Conservation (phyloP, 2,113 vertebrate genomes). For the Thamnophis sirtalis region DNA sequence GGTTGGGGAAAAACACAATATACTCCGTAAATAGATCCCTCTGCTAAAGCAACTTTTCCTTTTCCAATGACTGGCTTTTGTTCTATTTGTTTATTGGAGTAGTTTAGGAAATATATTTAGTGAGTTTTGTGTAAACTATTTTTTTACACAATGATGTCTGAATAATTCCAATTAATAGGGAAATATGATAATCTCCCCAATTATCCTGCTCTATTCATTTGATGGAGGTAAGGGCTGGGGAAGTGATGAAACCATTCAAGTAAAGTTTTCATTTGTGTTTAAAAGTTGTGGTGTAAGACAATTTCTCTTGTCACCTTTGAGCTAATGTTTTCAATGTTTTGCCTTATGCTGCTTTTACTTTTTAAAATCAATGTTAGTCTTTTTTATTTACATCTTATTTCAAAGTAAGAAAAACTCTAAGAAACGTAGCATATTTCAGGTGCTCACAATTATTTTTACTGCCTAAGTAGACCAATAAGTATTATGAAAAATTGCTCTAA, state of each 20-base stretch:
- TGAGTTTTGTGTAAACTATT: background rate
- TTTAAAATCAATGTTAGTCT: background rate
- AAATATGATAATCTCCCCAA: background rate
- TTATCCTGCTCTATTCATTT: background rate
- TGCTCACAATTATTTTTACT: background rate
- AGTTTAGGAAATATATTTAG: background rate
- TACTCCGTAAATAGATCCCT: background rate
- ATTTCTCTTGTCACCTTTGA: background rate
- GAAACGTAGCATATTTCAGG: background rate
- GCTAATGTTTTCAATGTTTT: background rate
- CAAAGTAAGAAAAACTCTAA: background rate
- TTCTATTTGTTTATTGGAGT: background rate
- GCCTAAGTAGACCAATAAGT: too few species aligned
- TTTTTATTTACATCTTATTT: background rate
- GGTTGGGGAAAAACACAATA: background rate
- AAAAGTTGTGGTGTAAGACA: background rate
- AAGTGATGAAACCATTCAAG: background rate
- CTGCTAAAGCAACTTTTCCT: background rate
- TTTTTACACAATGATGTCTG: background rate
- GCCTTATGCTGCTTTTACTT: background rate
- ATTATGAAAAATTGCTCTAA: background rate
- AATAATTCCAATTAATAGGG: background rate
- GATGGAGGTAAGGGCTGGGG: background rate
- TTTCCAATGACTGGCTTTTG: background rate
- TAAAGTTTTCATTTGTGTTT: background rate